Base-by-base conservation (phyloP, 2,797 vertebrate genomes). In the Diplodus puntazzo region DNA sequence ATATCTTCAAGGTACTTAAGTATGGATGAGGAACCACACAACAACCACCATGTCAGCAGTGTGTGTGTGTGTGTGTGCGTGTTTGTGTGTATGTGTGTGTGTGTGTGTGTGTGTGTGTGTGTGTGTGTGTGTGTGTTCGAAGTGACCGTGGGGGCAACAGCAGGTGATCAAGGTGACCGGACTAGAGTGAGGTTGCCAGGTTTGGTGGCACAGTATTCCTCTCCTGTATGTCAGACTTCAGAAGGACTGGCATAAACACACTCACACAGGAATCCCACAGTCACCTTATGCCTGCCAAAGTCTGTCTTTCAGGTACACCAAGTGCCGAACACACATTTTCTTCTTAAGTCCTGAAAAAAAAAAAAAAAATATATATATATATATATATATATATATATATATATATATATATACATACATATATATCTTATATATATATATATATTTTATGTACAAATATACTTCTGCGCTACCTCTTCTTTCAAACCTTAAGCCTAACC, bases 81-180 rank as follows among this genome's bases (percentile, higher is more conserved):
- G 52, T 49, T 25, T 67, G 27, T 27, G 27, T 27, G 27, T 27
- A 3, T 27, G 27, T 27, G 27, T 27, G 27, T 27, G 27, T 27
- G 27, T 27, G 27, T 27, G 27, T 27, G 27, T 27, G 27, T 27
- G 27, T 27, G 27, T 27, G 27, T 27, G 30, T 34, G 30, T 34
- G 30, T 34, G 34, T 34, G 34, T 34, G 34, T 34, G 45, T 66
- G 61, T 79, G 73, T 75, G 46, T 64, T 64, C 11, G 46, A 57
- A 75, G 75, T 75, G 67, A 74, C 43, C 54, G 80, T 55, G 9
- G 71, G 78, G 61, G 69, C 64, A 91, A 61, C 89, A 90, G 90
- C 85, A 81, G 85, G 90, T 69, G 54, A 77, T 76, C 75, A 91
- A 93, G 91, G 92, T 94, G 92, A 93, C 91, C 86, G 73, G 63